A percentile compares a stretch with the other conserved stretches of the same genome.
phyloP scores from a whole-genome alignment of 2,113 vertebrate genomes.

The Eolophus roseicapilla region DNA sequence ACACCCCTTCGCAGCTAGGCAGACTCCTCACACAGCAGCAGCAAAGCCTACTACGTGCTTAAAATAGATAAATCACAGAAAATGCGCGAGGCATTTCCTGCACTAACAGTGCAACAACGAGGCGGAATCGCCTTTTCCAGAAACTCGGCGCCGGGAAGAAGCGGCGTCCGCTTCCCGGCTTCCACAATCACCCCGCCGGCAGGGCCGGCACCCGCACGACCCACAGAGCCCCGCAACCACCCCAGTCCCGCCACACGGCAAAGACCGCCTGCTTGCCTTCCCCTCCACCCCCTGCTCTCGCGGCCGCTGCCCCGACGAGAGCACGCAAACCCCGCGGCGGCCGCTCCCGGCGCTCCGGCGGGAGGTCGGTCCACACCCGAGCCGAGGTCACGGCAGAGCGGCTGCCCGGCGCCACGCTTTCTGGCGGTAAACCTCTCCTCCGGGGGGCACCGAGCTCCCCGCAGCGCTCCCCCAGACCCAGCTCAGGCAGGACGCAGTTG shows the following conservation, averaged over 20 bases:
- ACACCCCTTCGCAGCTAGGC: too few relatives aligned
- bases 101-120: rapidly evolving
- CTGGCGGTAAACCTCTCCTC: neutral
- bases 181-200: too few relatives aligned
- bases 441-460: too few relatives aligned
- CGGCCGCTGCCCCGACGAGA: neutral
- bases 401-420: neutral
- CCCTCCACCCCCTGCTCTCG: neutral
- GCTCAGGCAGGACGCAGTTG: neutral
- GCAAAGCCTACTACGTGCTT: neutral
- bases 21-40: too few relatives aligned
- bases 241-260: too few relatives aligned
- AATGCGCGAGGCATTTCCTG: neutral
- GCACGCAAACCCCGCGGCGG: neutral
- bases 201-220: neutral
- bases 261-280: neutral
- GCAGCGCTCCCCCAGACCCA: neutral
- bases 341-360: neutral
- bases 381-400: neutral
- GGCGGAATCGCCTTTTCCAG: neutral
- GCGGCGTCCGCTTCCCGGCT: neutral
- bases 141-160: neutral
- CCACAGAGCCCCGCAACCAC: neutral
- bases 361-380: neutral
- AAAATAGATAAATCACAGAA: rapidly evolving